A percentile compares a stretch with the other conserved stretches of the same genome.
These are phyloP conservation scores for Bombus consobrinus DNA, from an alignment of 1,140 invertebrate genomes.

Conservation along the genomic window DNA sequence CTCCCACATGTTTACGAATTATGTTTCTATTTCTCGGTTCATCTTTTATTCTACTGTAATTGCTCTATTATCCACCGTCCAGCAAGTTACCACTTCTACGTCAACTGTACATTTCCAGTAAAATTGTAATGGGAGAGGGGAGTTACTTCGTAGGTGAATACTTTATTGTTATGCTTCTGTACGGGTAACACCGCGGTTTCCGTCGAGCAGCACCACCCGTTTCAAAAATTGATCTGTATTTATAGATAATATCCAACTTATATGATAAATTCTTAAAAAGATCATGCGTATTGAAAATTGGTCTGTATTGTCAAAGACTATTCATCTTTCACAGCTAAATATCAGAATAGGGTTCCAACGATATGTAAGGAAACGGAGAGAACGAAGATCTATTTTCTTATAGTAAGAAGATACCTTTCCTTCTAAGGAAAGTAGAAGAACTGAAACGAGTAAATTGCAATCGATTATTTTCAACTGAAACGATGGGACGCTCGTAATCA, in stretches of 20 bases:
- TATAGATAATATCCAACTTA: background rate
- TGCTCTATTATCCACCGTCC: background rate
- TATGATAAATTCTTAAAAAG: background rate
- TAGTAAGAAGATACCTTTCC: background rate
- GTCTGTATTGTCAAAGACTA: background rate
- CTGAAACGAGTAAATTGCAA: background rate
- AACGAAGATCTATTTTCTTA: background rate
- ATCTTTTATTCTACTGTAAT: conserved; percentile 34
- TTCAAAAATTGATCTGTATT: background rate
- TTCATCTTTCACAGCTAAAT: background rate
- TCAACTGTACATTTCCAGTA: background rate
- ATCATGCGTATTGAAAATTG: background rate
- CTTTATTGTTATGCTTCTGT: background rate
- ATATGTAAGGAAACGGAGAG: too few species aligned
- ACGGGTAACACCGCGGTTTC: too few species aligned
- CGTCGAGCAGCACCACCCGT: background rate
- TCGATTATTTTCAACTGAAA: background rate
- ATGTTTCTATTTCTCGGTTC: too few species aligned
- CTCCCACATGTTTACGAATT: too few species aligned
- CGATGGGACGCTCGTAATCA: background rate
- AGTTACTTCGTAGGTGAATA: background rate
- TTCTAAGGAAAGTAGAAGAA: too few species aligned
- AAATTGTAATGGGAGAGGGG: background rate
- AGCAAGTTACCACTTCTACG: too few species aligned
- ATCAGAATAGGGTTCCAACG: too few species aligned